Percentiles rank a stretch among this genome's conserved stretches.
Conservation (phyloP, 2,797 vertebrate genomes). For the Macroramphosus scolopax region DNA sequence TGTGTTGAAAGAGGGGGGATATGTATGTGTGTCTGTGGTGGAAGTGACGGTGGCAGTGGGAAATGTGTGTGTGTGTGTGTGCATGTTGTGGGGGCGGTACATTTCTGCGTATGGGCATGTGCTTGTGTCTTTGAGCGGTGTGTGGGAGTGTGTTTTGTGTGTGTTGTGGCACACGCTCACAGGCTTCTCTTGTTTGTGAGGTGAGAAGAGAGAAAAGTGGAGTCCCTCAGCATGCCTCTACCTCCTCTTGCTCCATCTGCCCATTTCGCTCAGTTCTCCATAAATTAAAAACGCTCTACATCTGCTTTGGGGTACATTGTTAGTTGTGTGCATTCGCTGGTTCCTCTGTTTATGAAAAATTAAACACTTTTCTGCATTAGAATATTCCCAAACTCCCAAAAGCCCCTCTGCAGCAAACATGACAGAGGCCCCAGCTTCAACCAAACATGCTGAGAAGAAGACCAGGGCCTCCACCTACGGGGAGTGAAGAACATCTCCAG, state of each 20-base stretch:
- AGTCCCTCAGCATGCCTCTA: conserved; percentile 76
- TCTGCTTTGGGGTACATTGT: conserved; percentile 79
- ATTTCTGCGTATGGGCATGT: conserved; percentile 28
- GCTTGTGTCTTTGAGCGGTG: conserved; percentile 49
- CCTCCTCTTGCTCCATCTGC: conserved; percentile 79
- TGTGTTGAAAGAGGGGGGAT: conserved; percentile 25
- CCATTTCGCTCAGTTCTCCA: conserved; percentile 72
- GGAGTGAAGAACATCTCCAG: conserved; percentile 45
- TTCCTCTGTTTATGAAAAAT: conserved; percentile 80
- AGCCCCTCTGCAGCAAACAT: conserved; percentile 55
- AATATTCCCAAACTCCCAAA: conserved; percentile 61
- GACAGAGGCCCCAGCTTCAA: conserved; percentile 56
- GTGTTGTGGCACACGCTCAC: conserved; percentile 67
- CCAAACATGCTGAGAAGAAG: conserved; percentile 35
- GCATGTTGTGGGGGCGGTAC: conserved; percentile 54
- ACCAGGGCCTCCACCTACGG: conserved; percentile 42
- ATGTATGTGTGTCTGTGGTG: conserved; percentile 27
- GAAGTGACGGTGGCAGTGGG: conserved; percentile 36
- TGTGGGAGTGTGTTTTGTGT: conserved; percentile 64
- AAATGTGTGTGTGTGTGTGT: conserved; percentile 15
- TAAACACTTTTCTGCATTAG: conserved; percentile 73
- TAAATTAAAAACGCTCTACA: conserved; percentile 77
- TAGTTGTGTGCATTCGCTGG: conserved; percentile 73
- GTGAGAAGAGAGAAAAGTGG: conserved; percentile 74
- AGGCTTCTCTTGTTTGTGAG: conserved; percentile 75